Evolutionary conservation across 2,888 invertebrate species (phyloP).

Genomic region (Sesia apiformis): DNA sequence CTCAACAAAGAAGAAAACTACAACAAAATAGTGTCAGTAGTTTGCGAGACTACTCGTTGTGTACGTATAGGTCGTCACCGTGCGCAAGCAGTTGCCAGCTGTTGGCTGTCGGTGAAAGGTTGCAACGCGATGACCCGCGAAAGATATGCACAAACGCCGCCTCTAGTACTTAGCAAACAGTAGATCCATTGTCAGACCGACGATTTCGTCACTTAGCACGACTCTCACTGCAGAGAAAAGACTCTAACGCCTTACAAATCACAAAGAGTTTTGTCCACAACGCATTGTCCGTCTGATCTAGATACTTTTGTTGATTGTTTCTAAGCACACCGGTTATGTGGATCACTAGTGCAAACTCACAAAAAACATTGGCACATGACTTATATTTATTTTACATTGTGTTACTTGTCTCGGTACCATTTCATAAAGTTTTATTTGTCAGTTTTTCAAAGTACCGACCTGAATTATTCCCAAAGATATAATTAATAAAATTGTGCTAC

Average conservation of each 20-base stretch:
- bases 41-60: no score
- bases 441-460: no score
- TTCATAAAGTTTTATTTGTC: no score
- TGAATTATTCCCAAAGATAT: no score
- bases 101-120: slow-evolving; percentile 43
- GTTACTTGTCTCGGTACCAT: no score
- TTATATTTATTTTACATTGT: no score
- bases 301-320: slow-evolving; percentile 49
- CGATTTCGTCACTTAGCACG: slow-evolving; percentile 61
- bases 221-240: slow-evolving; percentile 60
- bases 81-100: background rate
- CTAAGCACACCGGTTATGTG: slow-evolving; percentile 6
- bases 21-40: no score
- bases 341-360: background rate
- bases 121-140: slow-evolving; percentile 48
- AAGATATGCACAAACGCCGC: slow-evolving; percentile 17
- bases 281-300: slow-evolving; percentile 64
- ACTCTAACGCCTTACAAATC: slow-evolving; percentile 53
- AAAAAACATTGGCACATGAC: no score
- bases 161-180: slow-evolving; percentile 22
- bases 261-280: slow-evolving; percentile 59
- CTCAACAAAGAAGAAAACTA: no score
- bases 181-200: slow-evolving; percentile 39
- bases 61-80: no score
- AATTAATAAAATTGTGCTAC: no score